Base-by-base conservation (phyloP, 2,113 vertebrate genomes). In the Oncorhynchus keta region DNA sequence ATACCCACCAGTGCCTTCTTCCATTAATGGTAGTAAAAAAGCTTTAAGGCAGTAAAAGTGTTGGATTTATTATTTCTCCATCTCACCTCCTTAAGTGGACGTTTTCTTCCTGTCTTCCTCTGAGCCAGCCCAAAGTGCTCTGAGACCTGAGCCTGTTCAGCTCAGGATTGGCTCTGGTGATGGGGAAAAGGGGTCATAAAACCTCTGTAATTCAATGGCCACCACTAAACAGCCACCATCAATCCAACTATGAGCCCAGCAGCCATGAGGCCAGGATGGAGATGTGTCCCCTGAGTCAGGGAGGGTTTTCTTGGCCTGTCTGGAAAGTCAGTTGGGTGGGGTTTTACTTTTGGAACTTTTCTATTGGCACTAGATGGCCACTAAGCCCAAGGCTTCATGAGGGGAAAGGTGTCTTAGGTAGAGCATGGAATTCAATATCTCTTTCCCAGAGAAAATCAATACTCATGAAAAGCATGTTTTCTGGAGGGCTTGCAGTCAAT, bases 171-270 rank as follows among this genome's bases (percentile, higher is more conserved):
- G 14, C 14, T 55, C 13, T 55, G 83, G 77, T 86, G 64, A 81
- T 76, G 75, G 13, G 8, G 84, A 77, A 85, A 49, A 79, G 79
- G 74, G 13, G 6, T 72, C 80, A 77, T 86, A 75, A 87, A 89
- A 84, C 72, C 80, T 73, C 75, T 80, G 82, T 83, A 83, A 88
- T 88, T 81, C 85, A 88, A 74, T 78, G 84, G 87, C 79, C 84
- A 45, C 39, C 39, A 11, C 81, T 80, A 79, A 86, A 77, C 83
- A 84, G 81, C 78, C n/a, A 6, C 79, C 73, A 87, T 89, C 84
- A 89, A 87, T 89, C 82, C 78, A 80, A 45, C 77, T 68, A 71
- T 77, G 79, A 75, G 81, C 76, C 77, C 74, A 84, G 76, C 84
- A 85, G 28, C 11, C 3, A 18, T 79, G 80, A 84, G 70, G 82